phyloP scores from a whole-genome alignment of 2,113 vertebrate genomes.

The Ia io region DNA sequence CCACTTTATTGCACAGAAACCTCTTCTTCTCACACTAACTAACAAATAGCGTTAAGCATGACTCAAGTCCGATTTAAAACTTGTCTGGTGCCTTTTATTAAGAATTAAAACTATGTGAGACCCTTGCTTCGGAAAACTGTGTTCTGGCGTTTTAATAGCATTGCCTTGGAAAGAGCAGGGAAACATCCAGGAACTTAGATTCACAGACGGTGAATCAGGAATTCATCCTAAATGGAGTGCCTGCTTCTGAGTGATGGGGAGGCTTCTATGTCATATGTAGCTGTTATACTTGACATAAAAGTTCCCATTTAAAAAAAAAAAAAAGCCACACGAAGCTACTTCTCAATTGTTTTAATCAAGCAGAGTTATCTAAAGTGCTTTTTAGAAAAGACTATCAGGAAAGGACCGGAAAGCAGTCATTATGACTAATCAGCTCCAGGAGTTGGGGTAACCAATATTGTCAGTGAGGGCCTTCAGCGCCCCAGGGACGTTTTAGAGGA shows the following conservation, averaged over 20 bases:
- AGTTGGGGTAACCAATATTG: neutral
- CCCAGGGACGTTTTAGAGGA: neutral
- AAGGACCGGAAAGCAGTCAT: constrained; percentile 40
- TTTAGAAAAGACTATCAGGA: constrained; percentile 44
- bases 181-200: constrained; percentile 39
- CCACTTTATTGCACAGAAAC: neutral
- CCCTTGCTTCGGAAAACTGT: constrained; percentile 34
- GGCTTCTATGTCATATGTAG: constrained; percentile 24
- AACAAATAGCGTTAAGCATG: constrained; percentile 33
- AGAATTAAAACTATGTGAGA: constrained; percentile 9
- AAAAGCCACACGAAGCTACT: neutral
- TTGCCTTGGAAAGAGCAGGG: constrained; percentile 28
- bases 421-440: constrained; percentile 1
- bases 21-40: constrained; percentile 4
- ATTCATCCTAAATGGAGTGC: neutral
- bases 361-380: constrained; percentile 53
- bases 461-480: neutral
- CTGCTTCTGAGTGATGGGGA: neutral
- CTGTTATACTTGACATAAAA: constrained; percentile 47
- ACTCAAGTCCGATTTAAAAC: neutral
- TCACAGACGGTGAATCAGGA: constrained; percentile 40
- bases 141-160: constrained; percentile 40
- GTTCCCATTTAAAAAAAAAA: constrained; percentile 1
- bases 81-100: constrained; percentile 42
- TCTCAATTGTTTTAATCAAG: constrained; percentile 42